Base-by-base conservation (phyloP, 2,113 vertebrate genomes). In the Cyprinodon brontotheroides region DNA sequence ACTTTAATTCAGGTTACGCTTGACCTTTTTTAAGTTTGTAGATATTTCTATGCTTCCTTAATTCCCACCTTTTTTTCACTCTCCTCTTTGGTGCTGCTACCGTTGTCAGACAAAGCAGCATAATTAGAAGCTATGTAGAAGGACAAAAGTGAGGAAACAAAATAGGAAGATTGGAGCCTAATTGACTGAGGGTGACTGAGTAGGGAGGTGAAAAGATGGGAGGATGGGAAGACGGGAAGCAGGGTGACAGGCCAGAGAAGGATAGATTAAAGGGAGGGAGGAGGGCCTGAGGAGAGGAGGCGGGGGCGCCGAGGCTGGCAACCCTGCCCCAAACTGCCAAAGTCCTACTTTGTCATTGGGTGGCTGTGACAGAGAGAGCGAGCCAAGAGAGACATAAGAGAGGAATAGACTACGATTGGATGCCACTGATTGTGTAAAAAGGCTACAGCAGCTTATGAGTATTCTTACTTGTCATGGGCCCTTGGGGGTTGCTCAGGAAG, bases 181-280 rank as follows among this genome's bases (percentile, higher is more conserved):
- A 94, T 92, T 94, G 91, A 93, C 89, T 74, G 91, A 90, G 87
- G 89, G 87, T 90, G 89, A 92, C 89, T 88, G 89, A 87, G 90
- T 82, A 74, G 75, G 84, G 80, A 80, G 84, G 86, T 72, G 85
- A 70, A 74, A 83, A 65, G 5, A 72, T 78, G 64, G 71, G 45
- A 48, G 63, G 63, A 48, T 57, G 8, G 45, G 72, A 68, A 80
- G 67, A 59, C 14, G 71, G 70, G 48, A 75, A 45, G 78, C 77
- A 79, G 77, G 85, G 88, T 80, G 87, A 84, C 83, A 80, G 84
- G 67, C 81, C 48, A 61, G 78, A 70, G 83, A 78, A 74, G 82
- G 86, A 66, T 79, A 84, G 82, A 89, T 82, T 85, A 85, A 85
- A 89, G 83, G 85, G 41, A 87, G 72, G 86, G 20, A 85, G 83